Conservation (phyloP, 2,113 vertebrate genomes). For the Aleadryas rufinucha region DNA sequence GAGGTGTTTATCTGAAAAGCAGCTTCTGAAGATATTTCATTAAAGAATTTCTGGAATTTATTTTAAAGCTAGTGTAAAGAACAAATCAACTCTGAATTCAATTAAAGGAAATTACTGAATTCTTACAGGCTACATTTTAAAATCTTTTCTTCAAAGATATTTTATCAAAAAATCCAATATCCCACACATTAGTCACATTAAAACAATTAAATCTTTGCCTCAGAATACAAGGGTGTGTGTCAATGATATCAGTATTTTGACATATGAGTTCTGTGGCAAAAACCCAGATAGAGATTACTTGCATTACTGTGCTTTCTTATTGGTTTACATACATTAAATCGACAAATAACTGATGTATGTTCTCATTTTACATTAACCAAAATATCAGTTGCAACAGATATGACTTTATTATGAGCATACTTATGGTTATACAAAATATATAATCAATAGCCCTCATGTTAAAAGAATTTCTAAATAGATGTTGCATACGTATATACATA, state of each 20-base stretch:
- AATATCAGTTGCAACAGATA: not conserved
- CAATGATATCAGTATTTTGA: not conserved
- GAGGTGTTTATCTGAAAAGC: not conserved
- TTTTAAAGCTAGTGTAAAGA: not conserved
- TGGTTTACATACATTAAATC: not conserved
- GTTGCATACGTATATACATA: not conserved
- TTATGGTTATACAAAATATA: not conserved
- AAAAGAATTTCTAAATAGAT: not conserved
- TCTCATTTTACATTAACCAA: not conserved
- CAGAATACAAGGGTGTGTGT: not conserved
- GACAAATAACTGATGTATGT: not conserved
- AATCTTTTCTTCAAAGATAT: not conserved
- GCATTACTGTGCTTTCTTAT: not conserved
- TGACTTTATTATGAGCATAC: not conserved
- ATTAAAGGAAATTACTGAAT: not conserved
- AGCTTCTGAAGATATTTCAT: not conserved
- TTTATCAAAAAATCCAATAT: not conserved
- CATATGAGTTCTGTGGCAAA: not conserved
- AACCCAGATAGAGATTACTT: not conserved
- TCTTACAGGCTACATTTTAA: not conserved
- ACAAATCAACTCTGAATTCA: not conserved
- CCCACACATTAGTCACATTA: not conserved
- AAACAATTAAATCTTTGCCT: not conserved
- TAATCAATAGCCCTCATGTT: not conserved
- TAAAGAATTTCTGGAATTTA: not conserved